Conservation (phyloP, 1,140 invertebrate genomes). For the Aphis craccivora region DNA sequence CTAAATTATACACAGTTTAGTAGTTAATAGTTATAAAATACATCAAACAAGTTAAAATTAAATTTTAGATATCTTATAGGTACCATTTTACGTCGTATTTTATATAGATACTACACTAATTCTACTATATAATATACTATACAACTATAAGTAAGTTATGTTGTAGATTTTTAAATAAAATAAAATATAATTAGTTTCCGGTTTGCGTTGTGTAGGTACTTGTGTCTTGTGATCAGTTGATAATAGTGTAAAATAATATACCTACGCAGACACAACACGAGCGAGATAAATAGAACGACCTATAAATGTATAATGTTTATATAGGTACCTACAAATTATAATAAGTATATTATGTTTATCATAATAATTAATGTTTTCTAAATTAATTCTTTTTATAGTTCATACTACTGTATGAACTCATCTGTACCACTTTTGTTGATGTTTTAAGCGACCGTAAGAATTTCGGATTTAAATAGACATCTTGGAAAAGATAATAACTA, state of each 20-base stretch:
- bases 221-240: neutral
- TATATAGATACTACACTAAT: neutral
- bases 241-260: neutral
- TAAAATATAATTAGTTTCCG: neutral
- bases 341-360: neutral
- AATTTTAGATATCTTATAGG: neutral
- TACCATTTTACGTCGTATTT: neutral
- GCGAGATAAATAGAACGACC: neutral
- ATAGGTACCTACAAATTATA: neutral
- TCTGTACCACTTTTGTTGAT: neutral
- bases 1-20: neutral
- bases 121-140: neutral
- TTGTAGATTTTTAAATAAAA: neutral
- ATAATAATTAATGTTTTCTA: neutral
- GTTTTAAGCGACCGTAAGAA: neutral
- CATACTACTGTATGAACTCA: neutral
- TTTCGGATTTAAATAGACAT: neutral
- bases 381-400: neutral
- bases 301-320: slow-evolving; percentile 9
- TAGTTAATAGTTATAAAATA: neutral
- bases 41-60: neutral
- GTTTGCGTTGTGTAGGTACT: too few relatives aligned
- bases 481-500: neutral
- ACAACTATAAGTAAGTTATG: neutral
- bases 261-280: neutral